phyloP scores from a whole-genome alignment of 2,797 vertebrate species.

The Erpetoichthys calabaricus region DNA sequence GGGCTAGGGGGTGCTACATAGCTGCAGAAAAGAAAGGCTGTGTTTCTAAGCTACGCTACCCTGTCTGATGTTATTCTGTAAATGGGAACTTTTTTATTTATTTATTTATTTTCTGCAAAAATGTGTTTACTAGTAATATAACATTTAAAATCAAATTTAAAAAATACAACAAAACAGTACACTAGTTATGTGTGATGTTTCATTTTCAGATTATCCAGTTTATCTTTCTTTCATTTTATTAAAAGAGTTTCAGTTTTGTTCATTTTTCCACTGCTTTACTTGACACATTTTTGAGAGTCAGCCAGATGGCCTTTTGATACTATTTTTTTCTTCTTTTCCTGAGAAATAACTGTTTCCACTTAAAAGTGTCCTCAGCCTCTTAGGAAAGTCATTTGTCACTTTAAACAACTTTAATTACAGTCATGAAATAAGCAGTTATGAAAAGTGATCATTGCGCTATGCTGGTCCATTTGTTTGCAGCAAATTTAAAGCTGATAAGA shows the following conservation, averaged over 20 bases:
- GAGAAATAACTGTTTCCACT: slow-evolving; percentile 16
- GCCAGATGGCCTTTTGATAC: slow-evolving; percentile 34
- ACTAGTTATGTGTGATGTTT: slow-evolving; percentile 22
- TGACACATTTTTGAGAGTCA: slow-evolving; percentile 39
- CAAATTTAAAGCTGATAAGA: no score
- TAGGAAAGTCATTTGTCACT: slow-evolving; percentile 43
- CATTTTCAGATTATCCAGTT: background rate
- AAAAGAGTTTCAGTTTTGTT: background rate
- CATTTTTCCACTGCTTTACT: slow-evolving; percentile 9
- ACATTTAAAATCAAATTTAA: slow-evolving; percentile 11
- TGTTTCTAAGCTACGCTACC: slow-evolving; percentile 17
- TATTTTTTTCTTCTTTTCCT: background rate
- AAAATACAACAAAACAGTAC: slow-evolving; percentile 17
- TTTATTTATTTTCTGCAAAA: slow-evolving; percentile 31
- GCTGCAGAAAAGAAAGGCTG: slow-evolving; percentile 15
- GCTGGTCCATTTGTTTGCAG: background rate
- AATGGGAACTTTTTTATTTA: slow-evolving; percentile 23
- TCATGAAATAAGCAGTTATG: slow-evolving; percentile 23
- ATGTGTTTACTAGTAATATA: slow-evolving; percentile 20
- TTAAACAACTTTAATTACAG: slow-evolving; percentile 34
- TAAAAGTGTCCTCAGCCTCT: slow-evolving; percentile 29
- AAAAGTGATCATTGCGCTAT: slow-evolving; percentile 21
- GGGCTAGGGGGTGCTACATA: slow-evolving; percentile 49
- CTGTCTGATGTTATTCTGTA: background rate
- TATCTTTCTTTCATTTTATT: background rate